Evolutionary conservation across 2,888 invertebrate species (phyloP).

Genomic region (Aporophyla nigra): DNA sequence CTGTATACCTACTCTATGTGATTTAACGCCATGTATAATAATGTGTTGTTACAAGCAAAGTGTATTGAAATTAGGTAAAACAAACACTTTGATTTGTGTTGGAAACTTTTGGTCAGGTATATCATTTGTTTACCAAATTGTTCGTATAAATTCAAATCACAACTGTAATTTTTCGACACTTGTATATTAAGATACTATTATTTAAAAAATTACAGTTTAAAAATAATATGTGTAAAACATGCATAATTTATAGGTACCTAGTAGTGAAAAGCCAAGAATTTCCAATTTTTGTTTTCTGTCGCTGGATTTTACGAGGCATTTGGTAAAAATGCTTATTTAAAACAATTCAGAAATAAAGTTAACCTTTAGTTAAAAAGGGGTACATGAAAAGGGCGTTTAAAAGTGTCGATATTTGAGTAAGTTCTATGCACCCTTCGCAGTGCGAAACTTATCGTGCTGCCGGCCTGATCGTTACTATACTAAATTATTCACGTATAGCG

Average conservation of each 20-base stretch:
- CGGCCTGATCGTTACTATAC: not conserved
- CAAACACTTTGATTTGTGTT: not conserved
- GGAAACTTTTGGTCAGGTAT: not conserved
- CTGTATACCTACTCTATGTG: too few species aligned
- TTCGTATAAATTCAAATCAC: not conserved
- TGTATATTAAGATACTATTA: too few species aligned
- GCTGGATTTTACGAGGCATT: too few species aligned
- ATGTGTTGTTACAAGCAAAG: not conserved
- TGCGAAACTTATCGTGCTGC: not conserved
- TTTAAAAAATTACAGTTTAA: too few species aligned
- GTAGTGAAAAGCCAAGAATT: too few species aligned
- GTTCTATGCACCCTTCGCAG: not conserved
- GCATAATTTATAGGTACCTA: too few species aligned
- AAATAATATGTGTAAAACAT: too few species aligned
- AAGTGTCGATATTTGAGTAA: not conserved
- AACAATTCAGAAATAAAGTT: not conserved
- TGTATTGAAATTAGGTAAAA: not conserved
- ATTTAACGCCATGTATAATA: not conserved
- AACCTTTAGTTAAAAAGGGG: not conserved
- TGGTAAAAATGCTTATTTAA: too few species aligned
- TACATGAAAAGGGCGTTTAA: constrained; percentile 23
- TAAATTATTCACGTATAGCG: not conserved
- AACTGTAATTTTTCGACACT: not conserved
- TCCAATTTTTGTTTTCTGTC: too few species aligned
- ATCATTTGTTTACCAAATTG: not conserved